A percentile compares a stretch with the other conserved stretches of the same genome.
phyloP scores from a whole-genome alignment of 2,888 invertebrate species.

The Trisateles emortualis region DNA sequence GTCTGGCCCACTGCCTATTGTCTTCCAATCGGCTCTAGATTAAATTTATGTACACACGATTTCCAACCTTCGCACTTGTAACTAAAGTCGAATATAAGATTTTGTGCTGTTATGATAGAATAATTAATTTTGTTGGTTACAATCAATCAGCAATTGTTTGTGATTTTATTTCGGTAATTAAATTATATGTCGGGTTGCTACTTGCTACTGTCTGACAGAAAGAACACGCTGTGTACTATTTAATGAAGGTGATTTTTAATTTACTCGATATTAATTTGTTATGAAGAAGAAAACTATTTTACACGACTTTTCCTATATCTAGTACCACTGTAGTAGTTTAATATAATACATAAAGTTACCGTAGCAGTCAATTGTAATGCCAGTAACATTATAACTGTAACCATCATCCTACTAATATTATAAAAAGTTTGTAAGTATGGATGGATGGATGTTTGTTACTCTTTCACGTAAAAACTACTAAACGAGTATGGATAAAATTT shows the following conservation, averaged over 20 bases:
- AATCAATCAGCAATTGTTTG: conserved; percentile 42
- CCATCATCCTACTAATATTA: no score
- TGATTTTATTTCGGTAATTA: conserved; percentile 48
- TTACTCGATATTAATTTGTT: no score
- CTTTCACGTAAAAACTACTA: no score
- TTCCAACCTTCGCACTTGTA: neutral
- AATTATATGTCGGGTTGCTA: conserved; percentile 33
- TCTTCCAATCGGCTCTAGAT: conserved; percentile 43
- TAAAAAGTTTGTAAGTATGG: no score
- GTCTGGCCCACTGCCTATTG: conserved; percentile 49
- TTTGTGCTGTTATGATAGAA: conserved; percentile 6
- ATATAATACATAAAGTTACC: no score
- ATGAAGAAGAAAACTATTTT: no score
- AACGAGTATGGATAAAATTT: no score
- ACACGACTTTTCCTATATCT: no score
- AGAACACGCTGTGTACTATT: neutral
- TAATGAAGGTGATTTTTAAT: neutral
- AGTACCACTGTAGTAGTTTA: no score
- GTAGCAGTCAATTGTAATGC: no score
- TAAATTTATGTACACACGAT: conserved; percentile 25
- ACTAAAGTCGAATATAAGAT: conserved; percentile 13
- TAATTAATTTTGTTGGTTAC: conserved; percentile 45
- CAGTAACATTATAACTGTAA: no score
- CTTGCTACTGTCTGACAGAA: conserved; percentile 7
- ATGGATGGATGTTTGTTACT: no score